Base-by-base conservation (phyloP, 2,113 vertebrate genomes). In the Pampusana beccarii region DNA sequence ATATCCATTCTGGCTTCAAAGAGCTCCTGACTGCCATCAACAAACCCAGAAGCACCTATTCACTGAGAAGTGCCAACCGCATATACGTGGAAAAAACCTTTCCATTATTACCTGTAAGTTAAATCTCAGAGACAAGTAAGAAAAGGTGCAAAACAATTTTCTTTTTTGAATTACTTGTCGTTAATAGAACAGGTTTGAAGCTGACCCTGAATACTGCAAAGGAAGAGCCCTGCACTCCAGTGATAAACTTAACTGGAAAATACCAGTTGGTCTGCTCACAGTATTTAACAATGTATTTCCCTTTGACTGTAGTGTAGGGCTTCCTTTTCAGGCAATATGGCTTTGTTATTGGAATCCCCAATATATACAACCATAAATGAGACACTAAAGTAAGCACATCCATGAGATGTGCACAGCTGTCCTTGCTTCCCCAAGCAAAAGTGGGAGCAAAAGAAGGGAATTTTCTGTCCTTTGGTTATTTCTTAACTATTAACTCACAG, bases 51-150 rank as follows among this genome's bases (percentile, higher is more conserved):
- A 90, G 71, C 17, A 60, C 67, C 33, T 97, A 97, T 46, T 38
- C 90, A 0, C 95, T 98, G 84, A 98, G 70, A 93, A 94, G 46
- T 50, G 98, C 97, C 83, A 98, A 97, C 3, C 79, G 95, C 36
- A 51, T 98, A n/a, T 98, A 96, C 0, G 23, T 75, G 9, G 98
- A 98, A 71, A 97, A 97, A 90, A 97, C 29, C 3, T 96, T 92
- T 13, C 17, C 56, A 7, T 93, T 98, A 90, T 6, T 91, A 44
- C 77, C 78, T 13, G 97, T 98, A 95, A 97, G 98, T 93, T 58
- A 82, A 66, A 70, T 23, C 5, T 84, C 48, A n/a, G 7, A 64
- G 10, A 92, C 5, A 3, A 57, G 67, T 26, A 80, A 67, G 28
- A 77, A 58, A 83, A 75, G 8, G 16, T 38, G 25, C 1, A 75